Evolutionary conservation across 2,888 invertebrate species (phyloP).

Genomic region (Rotaria sp.): DNA sequence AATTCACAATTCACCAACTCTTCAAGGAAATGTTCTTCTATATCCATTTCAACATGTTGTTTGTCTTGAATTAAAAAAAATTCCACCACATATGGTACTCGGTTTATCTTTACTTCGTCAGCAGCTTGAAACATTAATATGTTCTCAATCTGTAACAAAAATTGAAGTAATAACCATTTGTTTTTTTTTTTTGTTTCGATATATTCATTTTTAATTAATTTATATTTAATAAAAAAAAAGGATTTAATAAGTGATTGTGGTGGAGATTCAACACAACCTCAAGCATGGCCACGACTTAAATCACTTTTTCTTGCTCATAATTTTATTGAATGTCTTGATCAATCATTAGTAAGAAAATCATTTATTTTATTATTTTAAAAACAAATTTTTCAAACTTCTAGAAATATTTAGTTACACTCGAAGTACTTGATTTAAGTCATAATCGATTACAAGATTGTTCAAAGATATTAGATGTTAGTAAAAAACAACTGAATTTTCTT

Average conservation of each 20-base stretch:
- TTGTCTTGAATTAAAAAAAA: constrained; percentile 3
- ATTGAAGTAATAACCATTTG: neutral
- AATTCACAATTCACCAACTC: neutral
- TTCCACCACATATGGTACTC: neutral
- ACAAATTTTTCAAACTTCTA: neutral
- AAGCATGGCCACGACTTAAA: neutral
- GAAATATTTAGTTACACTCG: neutral
- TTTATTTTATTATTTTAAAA: neutral
- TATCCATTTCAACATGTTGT: constrained; percentile 3
- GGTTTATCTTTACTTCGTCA: neutral
- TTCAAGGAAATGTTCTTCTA: neutral
- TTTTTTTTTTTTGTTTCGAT: neutral
- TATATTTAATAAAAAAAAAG: neutral
- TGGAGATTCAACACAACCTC: neutral
- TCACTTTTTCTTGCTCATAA: constrained; percentile 17
- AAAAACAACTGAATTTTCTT: neutral
- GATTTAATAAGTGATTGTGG: constrained; percentile 14
- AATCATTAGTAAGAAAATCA: neutral
- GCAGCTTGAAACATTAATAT: constrained; percentile 28
- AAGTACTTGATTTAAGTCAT: constrained; percentile 15
- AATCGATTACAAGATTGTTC: constrained; percentile 26
- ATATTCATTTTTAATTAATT: neutral
- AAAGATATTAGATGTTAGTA: neutral
- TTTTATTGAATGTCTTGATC: neutral
- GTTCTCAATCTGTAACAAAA: constrained; percentile 5